phyloP scores from a whole-genome alignment of 1,140 invertebrate genomes.

The Diploscapter pachys region DNA sequence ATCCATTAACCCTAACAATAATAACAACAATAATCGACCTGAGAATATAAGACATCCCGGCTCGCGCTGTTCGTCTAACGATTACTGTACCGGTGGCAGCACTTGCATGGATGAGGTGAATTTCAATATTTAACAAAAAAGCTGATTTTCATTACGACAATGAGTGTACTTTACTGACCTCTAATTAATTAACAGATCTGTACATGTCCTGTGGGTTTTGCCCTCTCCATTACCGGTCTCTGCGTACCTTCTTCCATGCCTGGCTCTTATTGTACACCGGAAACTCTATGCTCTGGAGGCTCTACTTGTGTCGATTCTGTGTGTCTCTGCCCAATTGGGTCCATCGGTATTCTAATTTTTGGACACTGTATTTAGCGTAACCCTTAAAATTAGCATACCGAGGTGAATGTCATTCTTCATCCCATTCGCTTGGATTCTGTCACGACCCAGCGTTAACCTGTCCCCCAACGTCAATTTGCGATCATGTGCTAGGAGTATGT shows the following conservation, averaged over 20 bases:
- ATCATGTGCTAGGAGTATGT: slow-evolving; percentile 9
- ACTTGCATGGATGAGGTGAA: slow-evolving; percentile 7
- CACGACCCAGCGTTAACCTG: slow-evolving; percentile 3
- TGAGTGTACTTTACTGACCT: neutral
- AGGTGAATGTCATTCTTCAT: slow-evolving; percentile 8
- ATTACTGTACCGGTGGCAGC: slow-evolving; percentile 15
- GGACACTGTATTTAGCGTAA: neutral
- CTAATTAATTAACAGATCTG: slow-evolving; percentile 15
- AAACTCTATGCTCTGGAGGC: slow-evolving; percentile 7
- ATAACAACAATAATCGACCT: slow-evolving; percentile 10
- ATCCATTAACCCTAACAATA: neutral
- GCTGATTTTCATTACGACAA: neutral
- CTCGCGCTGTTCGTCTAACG: slow-evolving; percentile 11
- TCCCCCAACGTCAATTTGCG: slow-evolving; percentile 8
- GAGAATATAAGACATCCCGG: neutral
- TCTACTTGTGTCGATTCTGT: slow-evolving; percentile 13
- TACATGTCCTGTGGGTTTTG: slow-evolving; percentile 7
- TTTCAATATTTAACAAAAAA: neutral
- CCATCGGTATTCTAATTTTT: neutral
- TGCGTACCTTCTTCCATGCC: slow-evolving; percentile 2
- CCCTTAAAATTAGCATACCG: neutral
- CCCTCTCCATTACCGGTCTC: neutral
- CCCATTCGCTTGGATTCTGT: slow-evolving; percentile 11
- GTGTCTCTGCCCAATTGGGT: slow-evolving; percentile 14
- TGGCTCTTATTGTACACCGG: neutral